Conservation (phyloP, 2,797 vertebrate species). For the Tinamus major region DNA sequence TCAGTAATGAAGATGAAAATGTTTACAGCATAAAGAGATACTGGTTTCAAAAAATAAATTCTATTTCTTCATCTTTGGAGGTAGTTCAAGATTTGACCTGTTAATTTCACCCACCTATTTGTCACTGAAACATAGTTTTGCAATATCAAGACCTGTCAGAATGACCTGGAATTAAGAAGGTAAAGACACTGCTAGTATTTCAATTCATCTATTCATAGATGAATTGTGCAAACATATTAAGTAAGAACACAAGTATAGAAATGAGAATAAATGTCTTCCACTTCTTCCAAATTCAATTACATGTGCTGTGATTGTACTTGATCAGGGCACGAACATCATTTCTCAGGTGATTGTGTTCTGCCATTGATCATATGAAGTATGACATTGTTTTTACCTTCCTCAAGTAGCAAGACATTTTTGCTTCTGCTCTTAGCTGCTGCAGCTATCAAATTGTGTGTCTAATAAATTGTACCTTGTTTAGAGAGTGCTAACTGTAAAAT, state of each 20-base stretch:
- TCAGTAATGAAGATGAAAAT: conserved; percentile 25
- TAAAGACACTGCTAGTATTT: conserved; percentile 10
- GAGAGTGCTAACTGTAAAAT: conserved; percentile 17
- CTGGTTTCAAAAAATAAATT: conserved; percentile 7
- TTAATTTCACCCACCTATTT: conserved; percentile 10
- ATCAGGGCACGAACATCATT: conserved; percentile 16
- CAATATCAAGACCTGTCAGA: not conserved
- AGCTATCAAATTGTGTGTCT: conserved; percentile 20
- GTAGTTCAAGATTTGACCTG: conserved; percentile 1
- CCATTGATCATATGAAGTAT: conserved; percentile 32
- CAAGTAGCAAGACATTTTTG: not conserved
- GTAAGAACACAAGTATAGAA: not conserved
- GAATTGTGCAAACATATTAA: conserved; percentile 32
- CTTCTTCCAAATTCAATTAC: conserved; percentile 44
- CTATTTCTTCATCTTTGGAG: not conserved
- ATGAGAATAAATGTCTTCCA: conserved; percentile 30
- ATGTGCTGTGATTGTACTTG: conserved; percentile 29
- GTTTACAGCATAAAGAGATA: not conserved
- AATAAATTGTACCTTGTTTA: conserved; percentile 64
- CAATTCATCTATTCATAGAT: not conserved
- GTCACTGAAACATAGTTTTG: not conserved
- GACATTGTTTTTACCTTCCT: conserved; percentile 53
- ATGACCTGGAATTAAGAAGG: conserved; percentile 16
- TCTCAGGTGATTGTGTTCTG: conserved; percentile 41
- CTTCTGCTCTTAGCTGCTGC: not conserved